These are phyloP conservation scores for Cervus canadensis DNA, from an alignment of 2,113 vertebrate species.

Conservation along the genomic window DNA sequence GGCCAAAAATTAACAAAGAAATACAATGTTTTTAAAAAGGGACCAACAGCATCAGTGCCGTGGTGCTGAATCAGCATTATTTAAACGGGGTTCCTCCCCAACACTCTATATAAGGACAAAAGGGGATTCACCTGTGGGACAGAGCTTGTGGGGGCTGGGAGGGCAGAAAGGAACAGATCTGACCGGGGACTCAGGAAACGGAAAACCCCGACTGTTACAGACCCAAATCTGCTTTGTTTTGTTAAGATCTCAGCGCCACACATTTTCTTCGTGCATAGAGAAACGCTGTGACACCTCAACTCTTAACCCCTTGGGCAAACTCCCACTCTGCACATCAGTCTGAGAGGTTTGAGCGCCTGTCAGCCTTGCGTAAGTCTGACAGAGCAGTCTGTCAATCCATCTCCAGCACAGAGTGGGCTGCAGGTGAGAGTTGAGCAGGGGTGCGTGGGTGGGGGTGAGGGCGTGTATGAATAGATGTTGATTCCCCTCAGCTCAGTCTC, in stretches of 20 bases:
- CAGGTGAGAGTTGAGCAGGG: conserved; percentile 53
- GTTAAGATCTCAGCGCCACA: not conserved
- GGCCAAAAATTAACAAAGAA: not conserved
- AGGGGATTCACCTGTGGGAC: not conserved
- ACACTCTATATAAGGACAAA: not conserved
- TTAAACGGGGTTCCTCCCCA: not conserved
- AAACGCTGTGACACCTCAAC: conserved; percentile 30
- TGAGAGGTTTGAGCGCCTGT: not conserved
- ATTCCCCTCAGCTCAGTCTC: not conserved
- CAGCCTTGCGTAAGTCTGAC: conserved; percentile 64
- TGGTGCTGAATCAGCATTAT: not conserved
- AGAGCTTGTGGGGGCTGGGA: not conserved
- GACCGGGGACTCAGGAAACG: not conserved
- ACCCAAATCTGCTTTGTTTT: not conserved
- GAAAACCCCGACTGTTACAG: not conserved
- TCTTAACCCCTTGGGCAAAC: conserved; percentile 42
- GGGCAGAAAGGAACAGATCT: not conserved
- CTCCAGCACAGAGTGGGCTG: conserved; percentile 66
- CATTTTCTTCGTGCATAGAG: not conserved
- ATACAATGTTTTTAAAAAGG: not conserved
- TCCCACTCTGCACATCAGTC: conserved; percentile 50
- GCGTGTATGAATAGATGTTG: conserved; percentile 32
- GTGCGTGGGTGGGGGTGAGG: conserved; percentile 50
- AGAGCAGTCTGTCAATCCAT: conserved; percentile 65
- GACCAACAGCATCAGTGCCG: not conserved